These are phyloP conservation scores for Bombylius discolor DNA, from an alignment of 2,888 invertebrate species.

Conservation along the genomic window DNA sequence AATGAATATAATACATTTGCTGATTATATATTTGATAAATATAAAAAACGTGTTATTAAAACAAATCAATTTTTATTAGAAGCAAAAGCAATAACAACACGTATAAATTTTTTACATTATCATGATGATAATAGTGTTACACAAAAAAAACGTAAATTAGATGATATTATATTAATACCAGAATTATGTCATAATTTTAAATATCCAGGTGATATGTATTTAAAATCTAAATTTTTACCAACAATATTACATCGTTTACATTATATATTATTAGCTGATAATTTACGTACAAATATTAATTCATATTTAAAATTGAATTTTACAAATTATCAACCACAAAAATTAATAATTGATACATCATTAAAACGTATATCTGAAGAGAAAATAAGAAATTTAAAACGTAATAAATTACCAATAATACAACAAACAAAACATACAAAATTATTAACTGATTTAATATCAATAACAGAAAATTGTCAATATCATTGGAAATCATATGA, in stretches of 20 bases:
- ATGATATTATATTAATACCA: slow-evolving; percentile 60
- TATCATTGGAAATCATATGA: slow-evolving; percentile 27
- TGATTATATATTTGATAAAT: slow-evolving; percentile 64
- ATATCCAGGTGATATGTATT: slow-evolving; percentile 66
- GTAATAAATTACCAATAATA: slow-evolving; percentile 1
- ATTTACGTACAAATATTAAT: slow-evolving; percentile 33
- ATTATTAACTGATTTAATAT: no score
- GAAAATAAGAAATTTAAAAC: slow-evolving; percentile 3
- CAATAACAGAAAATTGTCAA: slow-evolving; percentile 4
- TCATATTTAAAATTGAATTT: slow-evolving; percentile 20
- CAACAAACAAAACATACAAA: not conserved
- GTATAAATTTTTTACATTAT: slow-evolving; percentile 29
- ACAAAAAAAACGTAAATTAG: slow-evolving; percentile 27
- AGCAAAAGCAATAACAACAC: slow-evolving; percentile 44
- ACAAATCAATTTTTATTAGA: slow-evolving; percentile 64
- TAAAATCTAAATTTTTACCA: slow-evolving; percentile 73
- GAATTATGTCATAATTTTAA: slow-evolving; percentile 67
- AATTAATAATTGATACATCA: slow-evolving; percentile 25
- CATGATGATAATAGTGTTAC: slow-evolving; percentile 23
- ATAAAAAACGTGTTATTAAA: slow-evolving; percentile 46
- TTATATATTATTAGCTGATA: slow-evolving; percentile 30
- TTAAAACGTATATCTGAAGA: slow-evolving; percentile 23
- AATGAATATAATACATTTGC: slow-evolving; percentile 45
- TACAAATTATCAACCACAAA: slow-evolving; percentile 22
- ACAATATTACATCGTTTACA: slow-evolving; percentile 61